A percentile compares a stretch with the other conserved stretches of the same genome.
Evolutionary conservation across 2,797 vertebrate genomes (phyloP).

Genomic region (Centropyge bicolor): DNA sequence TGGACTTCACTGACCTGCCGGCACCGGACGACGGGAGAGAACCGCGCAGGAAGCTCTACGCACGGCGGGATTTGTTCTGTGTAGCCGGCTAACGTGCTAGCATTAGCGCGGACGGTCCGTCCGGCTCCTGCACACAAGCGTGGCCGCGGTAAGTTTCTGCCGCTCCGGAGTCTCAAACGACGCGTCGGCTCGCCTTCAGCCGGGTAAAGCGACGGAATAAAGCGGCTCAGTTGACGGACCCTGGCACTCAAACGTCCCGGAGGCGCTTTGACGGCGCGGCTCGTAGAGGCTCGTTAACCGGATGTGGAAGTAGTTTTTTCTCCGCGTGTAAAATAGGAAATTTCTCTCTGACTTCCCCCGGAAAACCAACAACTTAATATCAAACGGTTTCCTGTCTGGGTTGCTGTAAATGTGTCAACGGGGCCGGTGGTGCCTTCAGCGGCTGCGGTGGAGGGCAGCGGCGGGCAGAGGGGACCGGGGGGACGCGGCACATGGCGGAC

Average conservation of each 20-base stretch:
- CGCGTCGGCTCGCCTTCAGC: neutral
- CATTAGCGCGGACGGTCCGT: slow-evolving; percentile 50
- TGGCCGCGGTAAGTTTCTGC: slow-evolving; percentile 69
- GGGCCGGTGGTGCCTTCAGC: neutral
- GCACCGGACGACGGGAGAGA: neutral
- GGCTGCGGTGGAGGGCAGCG: neutral
- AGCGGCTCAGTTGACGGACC: neutral
- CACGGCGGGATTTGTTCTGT: neutral
- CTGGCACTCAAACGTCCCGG: neutral
- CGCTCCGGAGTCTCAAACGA: rapidly evolving
- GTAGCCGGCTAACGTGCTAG: slow-evolving; percentile 68
- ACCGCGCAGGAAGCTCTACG: neutral
- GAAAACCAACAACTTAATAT: slow-evolving; percentile 86
- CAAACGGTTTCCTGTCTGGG: slow-evolving; percentile 84
- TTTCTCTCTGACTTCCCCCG: slow-evolving; percentile 86
- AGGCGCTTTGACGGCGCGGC: slow-evolving; percentile 44
- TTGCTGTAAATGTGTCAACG: slow-evolving; percentile 31
- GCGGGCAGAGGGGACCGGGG: neutral
- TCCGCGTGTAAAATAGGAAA: slow-evolving; percentile 83
- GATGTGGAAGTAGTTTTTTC: slow-evolving; percentile 89
- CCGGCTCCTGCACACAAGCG: slow-evolving; percentile 35
- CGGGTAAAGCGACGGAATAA: rapidly evolving
- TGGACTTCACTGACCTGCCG: neutral
- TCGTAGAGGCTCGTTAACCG: slow-evolving; percentile 74
- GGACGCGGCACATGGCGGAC: slow-evolving; percentile 75